These are phyloP conservation scores for Gambelia wislizenii DNA, from an alignment of 2,797 vertebrate species.

Conservation along the genomic window DNA sequence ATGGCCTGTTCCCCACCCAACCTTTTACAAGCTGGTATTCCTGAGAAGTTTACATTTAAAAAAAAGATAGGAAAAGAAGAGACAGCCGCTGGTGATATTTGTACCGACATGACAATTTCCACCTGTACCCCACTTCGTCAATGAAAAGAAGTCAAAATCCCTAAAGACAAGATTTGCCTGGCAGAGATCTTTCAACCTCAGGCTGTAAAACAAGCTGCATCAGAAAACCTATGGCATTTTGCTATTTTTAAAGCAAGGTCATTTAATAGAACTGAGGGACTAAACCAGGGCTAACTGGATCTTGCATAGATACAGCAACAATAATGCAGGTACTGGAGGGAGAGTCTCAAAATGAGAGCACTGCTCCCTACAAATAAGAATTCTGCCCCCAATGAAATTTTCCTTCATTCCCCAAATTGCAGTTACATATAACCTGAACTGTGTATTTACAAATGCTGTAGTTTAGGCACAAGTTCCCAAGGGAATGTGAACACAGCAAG, in stretches of 20 bases:
- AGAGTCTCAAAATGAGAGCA: no score
- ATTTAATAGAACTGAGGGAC: slow-evolving; percentile 57
- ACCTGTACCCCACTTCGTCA: background rate
- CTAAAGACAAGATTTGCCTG: background rate
- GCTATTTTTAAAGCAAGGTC: slow-evolving; percentile 63
- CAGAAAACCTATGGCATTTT: slow-evolving; percentile 40
- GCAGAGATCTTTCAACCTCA: slow-evolving; percentile 27
- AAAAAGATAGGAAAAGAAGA: background rate
- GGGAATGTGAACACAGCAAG: no score
- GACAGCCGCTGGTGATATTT: background rate
- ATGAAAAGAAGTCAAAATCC: background rate
- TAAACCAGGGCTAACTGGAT: slow-evolving; percentile 29
- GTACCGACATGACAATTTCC: background rate
- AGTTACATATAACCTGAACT: no score
- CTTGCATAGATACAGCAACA: slow-evolving; percentile 45
- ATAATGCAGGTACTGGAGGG: no score
- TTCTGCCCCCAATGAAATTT: no score
- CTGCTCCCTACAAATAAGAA: no score
- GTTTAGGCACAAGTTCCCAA: no score
- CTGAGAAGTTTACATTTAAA: background rate
- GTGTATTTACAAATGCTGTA: no score
- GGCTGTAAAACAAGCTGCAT: slow-evolving; percentile 43
- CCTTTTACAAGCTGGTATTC: fast-evolving
- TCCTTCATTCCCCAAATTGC: no score
- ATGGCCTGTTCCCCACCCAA: background rate